Conservation (phyloP, 2,888 invertebrate species). For the Bellardia pandia region DNA sequence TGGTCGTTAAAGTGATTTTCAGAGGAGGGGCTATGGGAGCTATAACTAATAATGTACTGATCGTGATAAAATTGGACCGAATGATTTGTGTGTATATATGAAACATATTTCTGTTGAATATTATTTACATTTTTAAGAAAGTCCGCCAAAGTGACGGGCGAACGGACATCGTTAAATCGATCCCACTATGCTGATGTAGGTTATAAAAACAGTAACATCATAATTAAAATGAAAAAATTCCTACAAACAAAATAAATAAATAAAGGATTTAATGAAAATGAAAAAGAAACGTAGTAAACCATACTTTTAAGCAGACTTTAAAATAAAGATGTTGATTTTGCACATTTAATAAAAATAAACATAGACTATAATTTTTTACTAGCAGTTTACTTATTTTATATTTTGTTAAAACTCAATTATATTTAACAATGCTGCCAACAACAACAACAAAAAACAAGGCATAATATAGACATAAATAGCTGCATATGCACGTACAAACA, state of each 20-base stretch:
- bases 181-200: no score
- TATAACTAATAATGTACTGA: no score
- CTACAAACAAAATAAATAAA: not conserved
- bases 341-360: constrained; percentile 49
- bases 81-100: no score
- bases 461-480: constrained; percentile 36
- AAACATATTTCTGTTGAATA: no score
- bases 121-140: no score
- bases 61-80: no score
- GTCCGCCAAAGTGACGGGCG: no score
- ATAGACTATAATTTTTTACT: not conserved
- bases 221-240: no score
- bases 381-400: not conserved
- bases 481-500: constrained; percentile 8
- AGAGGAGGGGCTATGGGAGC: no score
- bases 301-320: constrained; percentile 40
- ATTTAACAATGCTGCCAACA: not conserved
- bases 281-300: constrained; percentile 6
- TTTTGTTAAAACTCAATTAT: constrained; percentile 43
- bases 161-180: no score
- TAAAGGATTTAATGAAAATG: not conserved
- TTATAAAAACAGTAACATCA: no score
- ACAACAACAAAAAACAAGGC: not conserved
- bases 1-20: no score
- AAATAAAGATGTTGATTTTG: constrained; percentile 52